Evolutionary conservation across 2,113 vertebrate species (phyloP).

Genomic region (Anguilla japonica): DNA sequence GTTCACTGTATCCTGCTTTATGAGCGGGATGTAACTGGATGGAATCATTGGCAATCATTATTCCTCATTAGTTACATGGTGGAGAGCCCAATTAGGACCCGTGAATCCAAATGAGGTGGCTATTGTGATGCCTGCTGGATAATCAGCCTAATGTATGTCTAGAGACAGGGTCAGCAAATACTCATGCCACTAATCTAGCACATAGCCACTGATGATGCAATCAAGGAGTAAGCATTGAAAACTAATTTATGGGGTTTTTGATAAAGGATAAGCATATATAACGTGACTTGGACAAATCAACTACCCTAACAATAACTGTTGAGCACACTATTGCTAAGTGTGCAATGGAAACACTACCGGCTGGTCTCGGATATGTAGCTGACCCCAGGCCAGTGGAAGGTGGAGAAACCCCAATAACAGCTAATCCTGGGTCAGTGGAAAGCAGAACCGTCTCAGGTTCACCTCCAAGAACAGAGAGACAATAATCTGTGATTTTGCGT

Average conservation of each 20-base stretch:
- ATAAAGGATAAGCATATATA: not conserved
- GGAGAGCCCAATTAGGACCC: not conserved
- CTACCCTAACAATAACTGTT: not conserved
- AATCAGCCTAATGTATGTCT: too few relatives aligned
- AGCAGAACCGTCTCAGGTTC: not conserved
- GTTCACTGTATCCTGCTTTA: not conserved
- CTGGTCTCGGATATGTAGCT: not conserved
- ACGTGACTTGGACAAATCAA: not conserved
- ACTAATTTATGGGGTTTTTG: not conserved
- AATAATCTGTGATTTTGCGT: not conserved
- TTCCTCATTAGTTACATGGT: not conserved
- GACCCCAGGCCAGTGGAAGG: not conserved
- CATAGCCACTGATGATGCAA: too few relatives aligned
- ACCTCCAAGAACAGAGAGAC: not conserved
- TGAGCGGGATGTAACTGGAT: not conserved
- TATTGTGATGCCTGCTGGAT: not conserved
- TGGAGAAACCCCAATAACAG: not conserved
- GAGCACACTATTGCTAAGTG: not conserved
- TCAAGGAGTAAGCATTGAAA: not conserved
- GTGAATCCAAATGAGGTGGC: not conserved
- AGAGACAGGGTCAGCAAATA: too few relatives aligned
- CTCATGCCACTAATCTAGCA: too few relatives aligned
- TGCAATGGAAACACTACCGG: not conserved
- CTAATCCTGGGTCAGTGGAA: not conserved
- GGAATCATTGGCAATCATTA: not conserved